A percentile compares a stretch with the other conserved stretches of the same genome.
These are phyloP conservation scores for Eretmochelys imbricata DNA, from an alignment of 2,113 vertebrate species.

Conservation along the genomic window DNA sequence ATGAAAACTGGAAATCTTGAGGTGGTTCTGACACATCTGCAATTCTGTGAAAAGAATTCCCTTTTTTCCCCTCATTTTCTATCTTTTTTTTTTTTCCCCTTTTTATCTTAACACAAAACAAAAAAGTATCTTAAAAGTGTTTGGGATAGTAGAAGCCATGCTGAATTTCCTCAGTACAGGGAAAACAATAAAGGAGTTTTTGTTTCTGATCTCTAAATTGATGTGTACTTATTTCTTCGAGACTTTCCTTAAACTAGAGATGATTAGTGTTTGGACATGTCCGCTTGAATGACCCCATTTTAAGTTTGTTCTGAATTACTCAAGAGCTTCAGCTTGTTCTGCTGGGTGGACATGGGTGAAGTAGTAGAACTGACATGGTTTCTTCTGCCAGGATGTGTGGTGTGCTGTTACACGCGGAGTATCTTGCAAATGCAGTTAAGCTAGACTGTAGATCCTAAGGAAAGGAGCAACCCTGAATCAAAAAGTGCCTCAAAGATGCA, in stretches of 20 bases:
- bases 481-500: background rate
- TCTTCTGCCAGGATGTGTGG: background rate
- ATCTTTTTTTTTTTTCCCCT: no score
- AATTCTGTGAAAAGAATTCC: accelerated
- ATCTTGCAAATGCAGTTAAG: background rate
- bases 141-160: background rate
- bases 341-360: background rate
- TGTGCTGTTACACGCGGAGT: background rate
- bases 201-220: background rate
- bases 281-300: background rate
- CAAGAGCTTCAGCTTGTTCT: background rate
- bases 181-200: background rate
- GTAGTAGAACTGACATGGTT: background rate
- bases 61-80: accelerated
- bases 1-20: background rate
- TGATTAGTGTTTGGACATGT: background rate
- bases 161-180: background rate
- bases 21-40: background rate
- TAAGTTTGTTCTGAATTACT: background rate
- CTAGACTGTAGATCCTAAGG: background rate
- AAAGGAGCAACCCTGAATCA: background rate
- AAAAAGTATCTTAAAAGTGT: background rate
- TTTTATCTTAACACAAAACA: background rate
- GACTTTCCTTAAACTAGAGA: background rate
- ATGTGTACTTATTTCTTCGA: background rate